phyloP scores from a whole-genome alignment of 2,888 invertebrate species.

The Agrotis ipsilon region DNA sequence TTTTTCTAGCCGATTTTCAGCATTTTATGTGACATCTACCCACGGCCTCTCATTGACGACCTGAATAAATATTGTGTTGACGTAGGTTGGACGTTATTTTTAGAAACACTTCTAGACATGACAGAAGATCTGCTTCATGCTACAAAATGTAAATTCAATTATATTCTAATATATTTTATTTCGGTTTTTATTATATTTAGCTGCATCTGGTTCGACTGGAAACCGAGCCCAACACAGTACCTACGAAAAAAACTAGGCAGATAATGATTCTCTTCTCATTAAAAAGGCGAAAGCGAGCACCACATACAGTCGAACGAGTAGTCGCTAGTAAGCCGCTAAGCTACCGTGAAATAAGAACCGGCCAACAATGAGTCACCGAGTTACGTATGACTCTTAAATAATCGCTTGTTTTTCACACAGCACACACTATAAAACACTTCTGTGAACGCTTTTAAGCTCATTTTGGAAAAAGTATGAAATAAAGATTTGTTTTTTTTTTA shows the following conservation, averaged over 20 bases:
- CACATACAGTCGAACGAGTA: conserved; percentile 57
- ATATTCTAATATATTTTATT: no score
- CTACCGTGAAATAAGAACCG: conserved; percentile 86
- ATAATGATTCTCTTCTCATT: no score
- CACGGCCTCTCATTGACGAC: background rate
- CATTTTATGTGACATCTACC: background rate
- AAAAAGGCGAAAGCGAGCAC: no score
- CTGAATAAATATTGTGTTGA: conserved; percentile 21
- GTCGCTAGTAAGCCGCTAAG: conserved; percentile 75
- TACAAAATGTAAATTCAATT: background rate
- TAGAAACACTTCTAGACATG: background rate
- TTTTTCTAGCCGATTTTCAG: background rate
- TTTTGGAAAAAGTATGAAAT: conserved; percentile 8
- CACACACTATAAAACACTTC: conserved; percentile 41
- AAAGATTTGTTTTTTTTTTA: no score
- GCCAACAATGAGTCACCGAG: conserved; percentile 80
- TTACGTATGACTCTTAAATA: conserved; percentile 80
- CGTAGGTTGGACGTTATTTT: conserved; percentile 18
- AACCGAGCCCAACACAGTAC: no score
- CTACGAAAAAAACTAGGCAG: no score
- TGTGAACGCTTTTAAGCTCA: conserved; percentile 32
- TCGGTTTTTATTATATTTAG: no score
- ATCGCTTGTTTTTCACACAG: conserved; percentile 65
- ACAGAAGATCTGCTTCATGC: background rate
- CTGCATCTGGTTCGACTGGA: no score